phyloP scores from a whole-genome alignment of 2,888 invertebrate genomes.

The Zootermopsis nevadensis region DNA sequence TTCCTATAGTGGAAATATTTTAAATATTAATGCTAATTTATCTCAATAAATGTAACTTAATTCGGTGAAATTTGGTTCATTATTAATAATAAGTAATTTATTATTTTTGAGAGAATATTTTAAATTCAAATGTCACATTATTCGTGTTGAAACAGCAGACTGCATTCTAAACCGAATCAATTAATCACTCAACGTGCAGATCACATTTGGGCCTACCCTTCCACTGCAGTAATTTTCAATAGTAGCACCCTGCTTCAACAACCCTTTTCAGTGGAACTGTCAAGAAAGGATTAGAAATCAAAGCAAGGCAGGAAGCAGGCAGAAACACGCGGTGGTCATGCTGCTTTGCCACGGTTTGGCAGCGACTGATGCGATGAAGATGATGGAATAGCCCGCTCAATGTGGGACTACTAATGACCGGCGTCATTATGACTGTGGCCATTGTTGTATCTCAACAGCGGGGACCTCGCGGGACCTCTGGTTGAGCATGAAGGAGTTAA shows the following conservation, averaged over 20 bases:
- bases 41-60: too few relatives aligned
- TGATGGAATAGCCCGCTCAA: not conserved
- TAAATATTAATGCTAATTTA: too few relatives aligned
- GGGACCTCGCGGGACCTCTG: conserved; percentile 42
- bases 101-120: too few relatives aligned
- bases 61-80: too few relatives aligned
- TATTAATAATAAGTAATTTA: too few relatives aligned
- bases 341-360: not conserved
- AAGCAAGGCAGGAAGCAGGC: not conserved
- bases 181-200: too few relatives aligned
- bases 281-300: conserved; percentile 18
- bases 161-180: too few relatives aligned
- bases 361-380: not conserved
- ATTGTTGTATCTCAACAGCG: conserved; percentile 21
- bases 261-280: not conserved
- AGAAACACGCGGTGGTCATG: not conserved
- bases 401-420: conserved; percentile 14
- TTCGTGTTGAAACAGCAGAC: too few relatives aligned
- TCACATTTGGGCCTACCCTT: too few relatives aligned
- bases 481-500: conserved; percentile 48
- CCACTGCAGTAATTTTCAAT: not conserved
- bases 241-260: not conserved
- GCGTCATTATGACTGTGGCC: conserved; percentile 37
- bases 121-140: too few relatives aligned
- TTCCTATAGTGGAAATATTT: too few relatives aligned